Evolutionary conservation across 2,797 vertebrate genomes (phyloP).

Genomic region (Channa striata): DNA sequence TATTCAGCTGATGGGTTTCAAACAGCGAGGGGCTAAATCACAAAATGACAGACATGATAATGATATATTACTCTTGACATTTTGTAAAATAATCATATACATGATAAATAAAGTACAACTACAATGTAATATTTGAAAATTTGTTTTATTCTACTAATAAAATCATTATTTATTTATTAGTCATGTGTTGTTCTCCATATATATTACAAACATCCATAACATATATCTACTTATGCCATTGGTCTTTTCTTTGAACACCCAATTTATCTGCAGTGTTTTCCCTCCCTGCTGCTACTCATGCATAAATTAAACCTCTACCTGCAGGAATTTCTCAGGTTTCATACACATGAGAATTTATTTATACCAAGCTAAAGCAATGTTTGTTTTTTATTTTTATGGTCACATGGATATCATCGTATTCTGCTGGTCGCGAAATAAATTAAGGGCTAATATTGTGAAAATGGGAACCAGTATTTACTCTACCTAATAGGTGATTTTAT

Average conservation of each 20-base stretch:
- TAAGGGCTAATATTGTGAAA: constrained; percentile 11
- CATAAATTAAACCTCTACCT: constrained; percentile 45
- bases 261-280: constrained; percentile 22
- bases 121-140: too few species aligned
- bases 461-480: constrained; percentile 14
- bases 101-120: neutral
- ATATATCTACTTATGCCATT: neutral
- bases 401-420: neutral
- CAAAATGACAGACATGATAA: constrained; percentile 26
- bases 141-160: too few species aligned
- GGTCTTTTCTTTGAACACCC: constrained; percentile 19
- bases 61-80: neutral
- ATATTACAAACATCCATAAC: too few species aligned
- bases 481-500: constrained; percentile 23
- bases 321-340: constrained; percentile 43
- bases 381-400: neutral
- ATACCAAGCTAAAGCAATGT: too few species aligned
- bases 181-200: neutral
- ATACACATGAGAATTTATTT: neutral
- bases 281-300: constrained; percentile 28
- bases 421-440: constrained; percentile 15
- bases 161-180: neutral
- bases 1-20: constrained; percentile 58
- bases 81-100: constrained; percentile 8
- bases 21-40: constrained; percentile 35